These are phyloP conservation scores for Ormia ochracea DNA, from an alignment of 2,888 invertebrate species.

Conservation along the genomic window DNA sequence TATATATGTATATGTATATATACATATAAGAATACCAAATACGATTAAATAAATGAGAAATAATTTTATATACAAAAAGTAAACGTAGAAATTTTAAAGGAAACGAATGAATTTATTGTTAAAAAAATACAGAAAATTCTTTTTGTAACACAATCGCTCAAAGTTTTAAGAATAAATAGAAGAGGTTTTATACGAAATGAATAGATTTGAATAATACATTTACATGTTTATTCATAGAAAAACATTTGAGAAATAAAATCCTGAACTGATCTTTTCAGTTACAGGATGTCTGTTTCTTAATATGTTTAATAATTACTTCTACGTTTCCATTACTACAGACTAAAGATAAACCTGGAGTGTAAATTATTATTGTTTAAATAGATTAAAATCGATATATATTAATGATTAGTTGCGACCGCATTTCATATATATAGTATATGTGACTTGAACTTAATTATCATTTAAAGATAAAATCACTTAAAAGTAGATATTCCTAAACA, in stretches of 20 bases:
- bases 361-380: slow-evolving; percentile 18
- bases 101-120: not conserved
- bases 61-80: slow-evolving; percentile 24
- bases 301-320: not conserved
- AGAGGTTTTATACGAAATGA: too few species aligned
- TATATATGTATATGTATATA: too few species aligned
- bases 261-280: too few species aligned
- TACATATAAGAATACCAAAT: not conserved
- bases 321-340: not conserved
- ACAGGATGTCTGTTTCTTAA: not conserved
- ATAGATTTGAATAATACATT: too few species aligned
- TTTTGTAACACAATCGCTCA: slow-evolving; percentile 19
- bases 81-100: not conserved
- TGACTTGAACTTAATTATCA: slow-evolving; percentile 20
- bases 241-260: too few species aligned
- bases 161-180: not conserved
- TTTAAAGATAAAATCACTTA: slow-evolving; percentile 39
- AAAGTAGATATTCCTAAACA: not conserved
- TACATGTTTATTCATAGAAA: too few species aligned
- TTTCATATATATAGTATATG: not conserved
- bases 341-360: slow-evolving; percentile 42
- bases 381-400: not conserved
- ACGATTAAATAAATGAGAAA: not conserved
- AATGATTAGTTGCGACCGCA: slow-evolving; percentile 14
- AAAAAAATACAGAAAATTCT: not conserved